These are phyloP conservation scores for Drosophila insularis DNA, from an alignment of 1,140 invertebrate genomes.

Conservation along the genomic window DNA sequence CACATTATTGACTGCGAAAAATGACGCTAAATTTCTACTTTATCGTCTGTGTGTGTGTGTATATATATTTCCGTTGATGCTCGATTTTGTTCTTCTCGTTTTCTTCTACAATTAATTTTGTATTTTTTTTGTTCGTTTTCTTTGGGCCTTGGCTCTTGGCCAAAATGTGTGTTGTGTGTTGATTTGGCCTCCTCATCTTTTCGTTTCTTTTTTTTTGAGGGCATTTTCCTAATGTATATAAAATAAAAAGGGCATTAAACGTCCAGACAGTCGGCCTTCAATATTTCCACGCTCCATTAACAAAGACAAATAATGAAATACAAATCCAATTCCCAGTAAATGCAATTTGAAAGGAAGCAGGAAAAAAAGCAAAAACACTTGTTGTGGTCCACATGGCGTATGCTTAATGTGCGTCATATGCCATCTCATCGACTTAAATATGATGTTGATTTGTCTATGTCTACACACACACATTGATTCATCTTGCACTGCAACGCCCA, in stretches of 20 bases:
- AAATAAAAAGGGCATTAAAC: slow-evolving; percentile 55
- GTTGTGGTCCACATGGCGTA: slow-evolving; percentile 34
- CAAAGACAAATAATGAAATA: slow-evolving; percentile 25
- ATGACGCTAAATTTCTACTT: slow-evolving; percentile 49
- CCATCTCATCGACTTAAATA: neutral
- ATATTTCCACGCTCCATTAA: slow-evolving; percentile 36
- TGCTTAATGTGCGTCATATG: slow-evolving; percentile 39
- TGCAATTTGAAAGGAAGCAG: slow-evolving; percentile 20
- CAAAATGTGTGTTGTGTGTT: slow-evolving; percentile 59
- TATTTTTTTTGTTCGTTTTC: slow-evolving; percentile 17
- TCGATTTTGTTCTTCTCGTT: slow-evolving; percentile 23
- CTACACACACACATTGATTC: slow-evolving; percentile 23
- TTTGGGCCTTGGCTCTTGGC: slow-evolving; percentile 39
- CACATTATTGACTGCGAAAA: slow-evolving; percentile 47
- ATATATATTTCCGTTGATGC: slow-evolving; percentile 40
- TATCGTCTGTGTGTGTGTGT: slow-evolving; percentile 29
- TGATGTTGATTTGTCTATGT: neutral
- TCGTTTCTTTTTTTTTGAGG: slow-evolving; percentile 24
- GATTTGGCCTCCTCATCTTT: slow-evolving; percentile 53
- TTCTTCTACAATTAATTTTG: slow-evolving; percentile 42
- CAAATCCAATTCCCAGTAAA: slow-evolving; percentile 20
- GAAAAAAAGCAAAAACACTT: slow-evolving; percentile 29
- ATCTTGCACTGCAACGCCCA: slow-evolving; percentile 37
- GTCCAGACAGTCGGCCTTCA: slow-evolving; percentile 43
- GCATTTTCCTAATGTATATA: slow-evolving; percentile 37